Evolutionary conservation across 2,888 invertebrate genomes (phyloP), one percentile per base, ranked within the genome.

Genomic region (Hirtodrosophila duncani): DNA sequence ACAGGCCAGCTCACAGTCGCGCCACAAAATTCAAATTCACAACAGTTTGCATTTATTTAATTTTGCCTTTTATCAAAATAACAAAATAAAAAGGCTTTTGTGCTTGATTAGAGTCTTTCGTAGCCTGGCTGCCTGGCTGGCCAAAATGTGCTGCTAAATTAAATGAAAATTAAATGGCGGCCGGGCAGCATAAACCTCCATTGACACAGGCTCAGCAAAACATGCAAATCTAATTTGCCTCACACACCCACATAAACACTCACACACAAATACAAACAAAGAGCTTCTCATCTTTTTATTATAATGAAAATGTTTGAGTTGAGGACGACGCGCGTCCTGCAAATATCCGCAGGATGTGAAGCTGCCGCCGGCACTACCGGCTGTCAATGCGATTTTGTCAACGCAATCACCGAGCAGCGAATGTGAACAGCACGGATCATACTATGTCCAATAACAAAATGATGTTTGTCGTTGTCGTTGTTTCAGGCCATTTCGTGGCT

Each of bases 61-160:
- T 78, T 72, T 78, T 17, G 65, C 78, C 70, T n/a, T n/a, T n/a
- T n/a, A n/a, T n/a, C n/a, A n/a, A n/a, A 72, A 78, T 71, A 71
- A 61, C 67, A 71, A 71, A 68, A 66, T 69, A 55, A 72, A 77
- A 72, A 78, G 63, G 70, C 75, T 74, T 65, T 78, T 72, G 70
- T 52, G 70, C 78, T 67, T 72, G 72, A 78, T 72, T 78, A 74
- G 65, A 74, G 74, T 41, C 44, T 34, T 37, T 51, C 36, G 23
- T 24, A 14, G 20, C 24, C 44, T 45, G 8, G 26, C 7, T 7
- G 9, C 37, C 33, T 60, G 20, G 39, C 45, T 11, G 13, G 43
- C 48, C 65, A 50, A 58, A 75, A 59, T 42, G 49, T 57, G 56
- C 43, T 41, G 34, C 68, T 27, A 70, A 67, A 72, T 74, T 60